phyloP scores from a whole-genome alignment of 1,140 invertebrate species.

The Drosophila tropicalis region DNA sequence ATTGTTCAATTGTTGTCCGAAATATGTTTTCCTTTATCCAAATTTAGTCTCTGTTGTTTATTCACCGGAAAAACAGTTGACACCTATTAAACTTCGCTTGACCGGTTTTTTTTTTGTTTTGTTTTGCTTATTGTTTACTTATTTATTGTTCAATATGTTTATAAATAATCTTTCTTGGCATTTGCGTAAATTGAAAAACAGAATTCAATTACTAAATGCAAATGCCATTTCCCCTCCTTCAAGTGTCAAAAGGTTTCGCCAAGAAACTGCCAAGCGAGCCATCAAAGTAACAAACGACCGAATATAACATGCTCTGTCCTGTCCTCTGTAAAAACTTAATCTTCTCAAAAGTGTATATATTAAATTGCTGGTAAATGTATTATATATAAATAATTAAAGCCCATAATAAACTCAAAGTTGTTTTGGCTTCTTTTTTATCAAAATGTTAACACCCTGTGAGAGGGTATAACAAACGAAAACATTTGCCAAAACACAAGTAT shows the following conservation, averaged over 20 bases:
- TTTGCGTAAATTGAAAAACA: slow-evolving; percentile 70
- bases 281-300: neutral
- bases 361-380: too few relatives aligned
- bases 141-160: slow-evolving; percentile 22
- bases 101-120: neutral
- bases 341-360: too few relatives aligned
- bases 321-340: too few relatives aligned
- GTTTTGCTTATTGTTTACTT: slow-evolving; percentile 7
- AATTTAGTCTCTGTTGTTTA: neutral
- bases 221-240: slow-evolving; percentile 34
- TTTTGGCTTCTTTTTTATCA: too few relatives aligned
- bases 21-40: too few relatives aligned
- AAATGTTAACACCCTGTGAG: neutral
- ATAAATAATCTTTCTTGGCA: slow-evolving; percentile 62
- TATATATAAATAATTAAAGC: too few relatives aligned
- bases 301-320: neutral
- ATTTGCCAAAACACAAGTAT: slow-evolving; percentile 46
- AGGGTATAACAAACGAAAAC: slow-evolving; percentile 32
- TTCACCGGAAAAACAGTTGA: neutral
- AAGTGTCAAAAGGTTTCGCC: slow-evolving; percentile 65
- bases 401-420: too few relatives aligned
- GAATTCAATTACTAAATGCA: slow-evolving; percentile 80
- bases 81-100: slow-evolving; percentile 27
- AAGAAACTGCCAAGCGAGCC: slow-evolving; percentile 20
- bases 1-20: too few relatives aligned